These are phyloP conservation scores for Pristionchus fissidentatus DNA, from an alignment of 2,888 invertebrate genomes.

Conservation along the genomic window DNA sequence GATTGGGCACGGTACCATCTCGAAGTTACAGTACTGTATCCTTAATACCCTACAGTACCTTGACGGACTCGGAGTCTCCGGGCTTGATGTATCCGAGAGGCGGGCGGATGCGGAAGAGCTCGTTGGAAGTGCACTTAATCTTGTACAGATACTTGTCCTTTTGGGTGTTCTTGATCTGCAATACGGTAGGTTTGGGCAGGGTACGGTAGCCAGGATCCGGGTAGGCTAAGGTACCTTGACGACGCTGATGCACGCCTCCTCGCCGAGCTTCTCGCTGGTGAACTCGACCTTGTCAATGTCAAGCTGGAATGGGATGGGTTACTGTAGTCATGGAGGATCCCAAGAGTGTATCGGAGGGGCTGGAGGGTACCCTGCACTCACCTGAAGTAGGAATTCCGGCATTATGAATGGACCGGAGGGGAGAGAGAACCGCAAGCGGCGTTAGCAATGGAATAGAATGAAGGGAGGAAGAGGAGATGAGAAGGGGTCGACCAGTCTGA, in stretches of 20 bases:
- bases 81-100: constrained; percentile 40
- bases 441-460: constrained; percentile 1
- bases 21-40: background rate
- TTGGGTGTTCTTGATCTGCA: constrained; percentile 38
- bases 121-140: constrained; percentile 39
- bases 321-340: background rate
- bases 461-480: background rate
- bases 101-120: constrained; percentile 31
- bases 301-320: constrained; percentile 17
- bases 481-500: background rate
- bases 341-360: background rate
- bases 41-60: background rate
- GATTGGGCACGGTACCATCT: background rate
- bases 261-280: constrained; percentile 26
- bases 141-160: constrained; percentile 31
- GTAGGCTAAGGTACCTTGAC: constrained; percentile 4
- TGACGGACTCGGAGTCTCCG: background rate
- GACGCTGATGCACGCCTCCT: background rate
- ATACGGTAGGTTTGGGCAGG: background rate
- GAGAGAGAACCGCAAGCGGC: background rate
- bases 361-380: background rate
- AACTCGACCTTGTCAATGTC: constrained; percentile 32
- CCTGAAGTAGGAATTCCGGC: constrained; percentile 41
- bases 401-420: background rate
- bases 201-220: background rate